Base-by-base conservation (phyloP, 37 sponge, comb jelly and placozoan species). In the Haliclona indistincta region DNA sequence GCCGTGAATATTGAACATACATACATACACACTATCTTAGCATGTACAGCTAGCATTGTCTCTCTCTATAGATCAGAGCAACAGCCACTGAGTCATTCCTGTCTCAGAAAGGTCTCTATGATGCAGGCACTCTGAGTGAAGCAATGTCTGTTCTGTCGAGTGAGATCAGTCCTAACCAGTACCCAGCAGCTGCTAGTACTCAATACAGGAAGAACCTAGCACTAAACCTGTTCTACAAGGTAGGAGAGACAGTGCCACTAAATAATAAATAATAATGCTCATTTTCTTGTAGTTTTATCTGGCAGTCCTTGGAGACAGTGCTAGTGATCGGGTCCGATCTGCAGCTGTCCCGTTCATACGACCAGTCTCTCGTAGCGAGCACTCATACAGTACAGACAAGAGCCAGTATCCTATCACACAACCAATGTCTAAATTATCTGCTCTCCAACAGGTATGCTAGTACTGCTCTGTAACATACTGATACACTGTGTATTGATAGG, bases 211-310 rank as follows among this genome's bases (percentile, higher is more conserved):
- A 79, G 53, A 86, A 68, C 33, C 80, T 82, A 2, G 84, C 84
- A 20, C 54, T 66, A 4, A 75, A 75, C 37, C 81, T 91, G 35
- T 87, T 91, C 73, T 91, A 91, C 73, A 91, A 91, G 74, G 93
- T 91, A 73, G 23, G 47, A 28, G 19, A 34, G 15, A 68, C n/a
- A 13, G 3, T n/a, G n/a, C n/a, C n/a, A n/a, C n/a, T n/a, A n/a
- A n/a, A n/a, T n/a, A n/a, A n/a, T n/a, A n/a, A n/a, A n/a, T n/a
- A n/a, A n/a, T n/a, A n/a, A n/a, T n/a, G n/a, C n/a, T n/a, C n/a
- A n/a, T n/a, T n/a, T n/a, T n/a, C n/a, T 43, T 82, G 87, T 91
- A 74, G 69, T 91, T 83, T 79, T 52, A 87, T 63, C 47, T 74
- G 0, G 71, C 67, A 26, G 71, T 87, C 49, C 33, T 38, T 44